phyloP scores from a whole-genome alignment of 1,140 invertebrate species.

The Anastrepha obliqua region DNA sequence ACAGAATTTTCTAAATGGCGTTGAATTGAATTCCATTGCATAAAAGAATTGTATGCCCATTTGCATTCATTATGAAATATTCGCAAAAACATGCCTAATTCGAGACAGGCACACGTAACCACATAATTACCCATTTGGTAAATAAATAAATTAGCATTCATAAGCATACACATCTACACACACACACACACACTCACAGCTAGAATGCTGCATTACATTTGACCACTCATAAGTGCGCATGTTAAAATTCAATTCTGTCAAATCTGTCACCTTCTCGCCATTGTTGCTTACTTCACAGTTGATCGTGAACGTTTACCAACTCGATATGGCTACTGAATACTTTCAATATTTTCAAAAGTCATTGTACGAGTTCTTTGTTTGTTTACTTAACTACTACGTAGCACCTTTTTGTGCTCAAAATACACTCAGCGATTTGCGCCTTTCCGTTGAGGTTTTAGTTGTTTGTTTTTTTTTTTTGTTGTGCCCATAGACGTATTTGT shows the following conservation, averaged over 20 bases:
- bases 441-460: background rate
- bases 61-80: too few species aligned
- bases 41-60: too few species aligned
- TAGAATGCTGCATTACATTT: too few species aligned
- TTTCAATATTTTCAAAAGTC: constrained; percentile 33
- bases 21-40: background rate
- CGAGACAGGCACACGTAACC: background rate
- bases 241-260: background rate
- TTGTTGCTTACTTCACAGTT: constrained; percentile 39
- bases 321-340: constrained; percentile 17
- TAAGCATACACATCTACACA: too few species aligned
- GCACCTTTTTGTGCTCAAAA: background rate
- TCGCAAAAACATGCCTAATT: background rate
- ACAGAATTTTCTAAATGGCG: background rate
- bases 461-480: background rate
- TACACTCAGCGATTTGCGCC: background rate
- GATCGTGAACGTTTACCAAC: background rate
- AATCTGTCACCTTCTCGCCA: background rate
- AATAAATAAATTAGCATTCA: too few species aligned
- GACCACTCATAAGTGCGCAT: background rate
- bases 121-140: background rate
- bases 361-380: constrained; percentile 3
- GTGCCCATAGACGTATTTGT: background rate
- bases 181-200: too few species aligned
- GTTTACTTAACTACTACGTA: background rate